Conservation (phyloP, 2,888 invertebrate genomes). For the Cerastoderma edule region DNA sequence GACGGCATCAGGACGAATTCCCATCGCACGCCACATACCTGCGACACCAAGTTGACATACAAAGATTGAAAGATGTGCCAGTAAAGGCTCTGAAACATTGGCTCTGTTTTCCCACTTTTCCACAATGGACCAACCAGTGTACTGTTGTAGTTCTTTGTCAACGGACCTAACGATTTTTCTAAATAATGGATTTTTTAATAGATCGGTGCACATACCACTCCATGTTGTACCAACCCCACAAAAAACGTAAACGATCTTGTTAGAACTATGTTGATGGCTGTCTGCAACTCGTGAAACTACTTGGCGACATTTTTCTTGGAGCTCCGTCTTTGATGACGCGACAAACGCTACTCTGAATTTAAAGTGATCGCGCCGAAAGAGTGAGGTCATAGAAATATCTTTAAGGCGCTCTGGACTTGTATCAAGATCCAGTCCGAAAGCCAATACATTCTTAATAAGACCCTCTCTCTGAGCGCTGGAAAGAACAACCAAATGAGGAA, state of each 20-base stretch:
- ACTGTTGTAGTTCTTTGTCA: conserved; percentile 12
- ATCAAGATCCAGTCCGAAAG: no score
- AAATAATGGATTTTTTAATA: conserved; percentile 32
- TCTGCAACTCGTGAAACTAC: not conserved
- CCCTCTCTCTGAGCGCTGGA: no score
- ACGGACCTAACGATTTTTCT: conserved; percentile 29
- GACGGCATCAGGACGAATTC: conserved; percentile 49
- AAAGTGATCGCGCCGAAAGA: not conserved
- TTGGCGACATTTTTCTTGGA: not conserved
- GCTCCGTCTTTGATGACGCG: no score
- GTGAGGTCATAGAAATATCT: not conserved
- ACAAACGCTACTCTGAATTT: conserved; percentile 24
- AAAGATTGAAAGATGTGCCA: conserved; percentile 63
- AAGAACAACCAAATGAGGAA: no score
- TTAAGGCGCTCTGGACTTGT: no score
- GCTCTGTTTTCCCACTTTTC: not conserved
- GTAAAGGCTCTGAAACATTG: conserved; percentile 39
- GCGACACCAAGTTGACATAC: conserved; percentile 58
- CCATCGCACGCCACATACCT: conserved; percentile 46
- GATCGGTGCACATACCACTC: conserved; percentile 47
- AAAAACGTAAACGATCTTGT: conserved; percentile 25
- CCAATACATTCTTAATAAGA: no score
- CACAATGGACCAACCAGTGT: conserved; percentile 26
- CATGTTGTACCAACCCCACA: conserved; percentile 44
- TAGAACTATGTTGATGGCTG: conserved; percentile 8